Conservation (phyloP, 2,888 invertebrate genomes). For the Meiosimyza platycephala region DNA sequence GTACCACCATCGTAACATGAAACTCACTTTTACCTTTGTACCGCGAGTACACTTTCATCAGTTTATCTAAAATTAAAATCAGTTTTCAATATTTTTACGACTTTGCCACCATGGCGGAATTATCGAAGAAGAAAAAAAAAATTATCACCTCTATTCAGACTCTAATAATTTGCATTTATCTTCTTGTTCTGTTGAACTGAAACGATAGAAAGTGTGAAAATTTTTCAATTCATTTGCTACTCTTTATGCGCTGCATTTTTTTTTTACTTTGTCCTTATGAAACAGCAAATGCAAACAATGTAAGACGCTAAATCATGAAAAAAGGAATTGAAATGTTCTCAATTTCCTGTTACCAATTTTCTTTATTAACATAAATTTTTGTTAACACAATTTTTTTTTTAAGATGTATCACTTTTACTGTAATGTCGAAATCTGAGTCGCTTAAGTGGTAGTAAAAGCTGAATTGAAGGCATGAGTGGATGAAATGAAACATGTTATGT, state of each 20-base stretch:
- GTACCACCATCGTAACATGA: background rate
- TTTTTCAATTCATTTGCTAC: too few species aligned
- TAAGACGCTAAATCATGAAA: conserved; percentile 19
- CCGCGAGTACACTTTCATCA: background rate
- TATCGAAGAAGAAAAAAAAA: background rate
- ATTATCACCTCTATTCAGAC: background rate
- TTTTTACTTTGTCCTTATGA: background rate
- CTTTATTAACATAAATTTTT: background rate
- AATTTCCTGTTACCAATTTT: background rate
- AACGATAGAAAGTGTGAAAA: too few species aligned
- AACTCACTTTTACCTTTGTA: background rate
- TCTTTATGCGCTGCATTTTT: background rate
- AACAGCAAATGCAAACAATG: background rate
- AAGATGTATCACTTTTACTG: too few species aligned
- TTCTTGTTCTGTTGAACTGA: too few species aligned
- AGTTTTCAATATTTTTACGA: conserved; percentile 21
- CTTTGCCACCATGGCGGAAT: background rate
- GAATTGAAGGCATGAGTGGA: too few species aligned
- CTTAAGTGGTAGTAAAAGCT: too few species aligned
- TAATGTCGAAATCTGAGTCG: too few species aligned
- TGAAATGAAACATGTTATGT: too few species aligned
- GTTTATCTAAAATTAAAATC: conserved; percentile 32
- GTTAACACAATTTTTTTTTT: too few species aligned
- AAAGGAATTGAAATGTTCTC: conserved; percentile 26
- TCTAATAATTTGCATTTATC: background rate